phyloP scores from a whole-genome alignment of 2,888 invertebrate genomes.

The Apotomis turbidana region DNA sequence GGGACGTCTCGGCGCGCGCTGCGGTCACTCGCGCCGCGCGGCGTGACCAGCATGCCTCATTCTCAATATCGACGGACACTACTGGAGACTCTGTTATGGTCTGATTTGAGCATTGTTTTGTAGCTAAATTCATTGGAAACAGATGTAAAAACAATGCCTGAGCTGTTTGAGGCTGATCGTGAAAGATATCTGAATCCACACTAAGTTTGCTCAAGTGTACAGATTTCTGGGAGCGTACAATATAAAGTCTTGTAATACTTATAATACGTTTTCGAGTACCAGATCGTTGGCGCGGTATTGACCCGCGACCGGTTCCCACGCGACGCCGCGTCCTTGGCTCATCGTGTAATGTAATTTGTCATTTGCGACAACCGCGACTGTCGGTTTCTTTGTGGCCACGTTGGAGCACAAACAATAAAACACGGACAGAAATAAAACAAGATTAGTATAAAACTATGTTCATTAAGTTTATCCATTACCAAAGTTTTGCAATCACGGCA shows the following conservation, averaged over 20 bases:
- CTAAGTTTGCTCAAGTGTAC: background rate
- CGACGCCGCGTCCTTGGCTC: background rate
- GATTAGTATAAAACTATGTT: conserved; percentile 21
- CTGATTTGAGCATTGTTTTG: background rate
- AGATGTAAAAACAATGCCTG: background rate
- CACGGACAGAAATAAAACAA: conserved; percentile 15
- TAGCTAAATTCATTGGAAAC: conserved; percentile 1
- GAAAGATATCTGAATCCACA: background rate
- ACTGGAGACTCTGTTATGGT: background rate
- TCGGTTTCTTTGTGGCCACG: conserved; percentile 2
- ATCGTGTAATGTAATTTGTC: conserved; percentile 2
- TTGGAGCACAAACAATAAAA: background rate
- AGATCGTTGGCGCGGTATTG: background rate
- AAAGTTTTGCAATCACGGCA: conserved; percentile 7
- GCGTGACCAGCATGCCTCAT: conserved; percentile 13
- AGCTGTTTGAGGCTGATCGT: background rate
- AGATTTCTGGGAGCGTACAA: background rate
- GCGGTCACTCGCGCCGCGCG: background rate
- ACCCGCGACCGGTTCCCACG: conserved; percentile 8
- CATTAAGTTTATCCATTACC: conserved; percentile 23
- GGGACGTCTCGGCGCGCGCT: background rate
- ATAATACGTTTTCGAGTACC: background rate
- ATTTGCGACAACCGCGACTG: conserved; percentile 5
- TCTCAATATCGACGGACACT: conserved; percentile 4
- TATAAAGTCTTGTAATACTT: background rate